Evolutionary conservation across 2,888 invertebrate species (phyloP), one percentile per base, ranked within the genome.

Genomic region (Phengaris alcon): DNA sequence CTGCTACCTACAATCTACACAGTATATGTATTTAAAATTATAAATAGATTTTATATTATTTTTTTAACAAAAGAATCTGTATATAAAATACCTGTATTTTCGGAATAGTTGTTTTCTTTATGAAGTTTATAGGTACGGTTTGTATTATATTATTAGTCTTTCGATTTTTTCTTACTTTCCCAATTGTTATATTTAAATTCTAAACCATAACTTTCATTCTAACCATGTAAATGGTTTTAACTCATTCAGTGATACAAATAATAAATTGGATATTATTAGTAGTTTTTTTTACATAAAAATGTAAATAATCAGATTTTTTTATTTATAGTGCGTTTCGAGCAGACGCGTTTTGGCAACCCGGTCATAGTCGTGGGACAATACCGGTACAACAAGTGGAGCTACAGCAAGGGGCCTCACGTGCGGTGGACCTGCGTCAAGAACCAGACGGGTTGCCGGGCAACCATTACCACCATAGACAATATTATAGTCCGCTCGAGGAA

Each of bases 361-460:
- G 90, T 91, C 52, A 85, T 91, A 64, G 83, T 86, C 6, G 78
- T 84, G 5, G 88, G 88, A 2, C 79, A 77, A 10, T 86, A 88
- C 76, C 82, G 87, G n/a, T 90, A 83, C 80, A 86, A 88, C 79
- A 82, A 82, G 64, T 86, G 86, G 87, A 87, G 84, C 46, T 85
- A 86, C 69, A 86, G 87, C 79, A 85, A 81, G 72, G 87, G 86
- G 0, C 83, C 83, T 0, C 82, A 84, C 74, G 80, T 84, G 13
- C 80, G 88, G 4, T 90, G 89, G 89, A 86, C 83, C 13, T 90
- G 90, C 77, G 82, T 85, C 10, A 89, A 88, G 81, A 86, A 86
- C 76, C 85, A 86, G 76, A 80, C 80, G 46, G 89, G 89, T 4
- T 90, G 90, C 77, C 82, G 87, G 3, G 88, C 88, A 3, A 84